phyloP scores from a whole-genome alignment of 2,888 invertebrate species.

The Dryococelus australis region DNA sequence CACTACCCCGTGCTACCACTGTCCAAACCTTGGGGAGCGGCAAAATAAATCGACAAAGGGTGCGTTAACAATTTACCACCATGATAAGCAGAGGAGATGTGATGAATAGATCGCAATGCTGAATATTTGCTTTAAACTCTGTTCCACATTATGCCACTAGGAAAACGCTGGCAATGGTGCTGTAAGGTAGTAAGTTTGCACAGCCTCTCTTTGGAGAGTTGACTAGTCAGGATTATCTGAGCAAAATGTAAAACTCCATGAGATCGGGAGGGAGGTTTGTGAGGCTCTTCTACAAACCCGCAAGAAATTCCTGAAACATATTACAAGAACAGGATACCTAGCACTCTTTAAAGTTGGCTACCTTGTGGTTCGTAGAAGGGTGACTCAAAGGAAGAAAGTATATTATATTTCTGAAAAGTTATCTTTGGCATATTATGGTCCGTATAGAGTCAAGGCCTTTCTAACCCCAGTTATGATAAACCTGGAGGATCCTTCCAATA shows the following conservation, averaged over 20 bases:
- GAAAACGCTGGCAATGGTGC: not conserved
- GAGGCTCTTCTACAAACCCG: not conserved
- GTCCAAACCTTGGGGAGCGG: not conserved
- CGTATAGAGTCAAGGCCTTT: not conserved
- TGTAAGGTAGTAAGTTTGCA: not conserved
- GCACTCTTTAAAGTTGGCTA: too few relatives aligned
- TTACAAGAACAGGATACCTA: not conserved
- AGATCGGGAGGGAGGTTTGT: not conserved
- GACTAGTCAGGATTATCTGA: not conserved
- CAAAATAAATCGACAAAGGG: not conserved
- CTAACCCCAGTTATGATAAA: too few relatives aligned
- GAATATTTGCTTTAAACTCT: not conserved
- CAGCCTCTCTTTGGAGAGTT: not conserved
- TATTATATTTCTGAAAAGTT: not conserved
- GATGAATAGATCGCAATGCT: not conserved
- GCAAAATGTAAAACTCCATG: not conserved
- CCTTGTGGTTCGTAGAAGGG: not conserved
- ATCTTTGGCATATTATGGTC: not conserved
- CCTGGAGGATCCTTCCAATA: too few relatives aligned
- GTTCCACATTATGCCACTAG: not conserved
- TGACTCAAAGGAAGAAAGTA: not conserved
- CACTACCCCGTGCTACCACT: not conserved
- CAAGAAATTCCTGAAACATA: not conserved
- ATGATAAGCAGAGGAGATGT: not conserved
- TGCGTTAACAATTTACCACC: not conserved